Evolutionary conservation across 2,113 vertebrate genomes (phyloP), one percentile per base, ranked within the genome.

Genomic region (Neoarius graeffei): DNA sequence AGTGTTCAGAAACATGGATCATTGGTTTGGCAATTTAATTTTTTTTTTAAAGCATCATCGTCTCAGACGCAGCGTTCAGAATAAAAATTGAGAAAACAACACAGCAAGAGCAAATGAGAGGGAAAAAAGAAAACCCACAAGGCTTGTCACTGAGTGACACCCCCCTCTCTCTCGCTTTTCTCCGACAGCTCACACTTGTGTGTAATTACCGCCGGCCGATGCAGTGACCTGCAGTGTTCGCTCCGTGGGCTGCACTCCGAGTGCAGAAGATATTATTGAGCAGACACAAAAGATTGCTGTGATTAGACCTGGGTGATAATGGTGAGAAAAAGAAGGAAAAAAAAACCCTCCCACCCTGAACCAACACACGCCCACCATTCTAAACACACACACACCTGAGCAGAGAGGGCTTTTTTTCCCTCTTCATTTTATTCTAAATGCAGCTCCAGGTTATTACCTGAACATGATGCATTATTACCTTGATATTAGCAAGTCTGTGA

Each of bases 261-360:
- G 35, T 9, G 74, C 81, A 35, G 84, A 66, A 80, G 76, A 86
- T 81, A 66, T 86, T 67, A 85, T 50, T 69, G 66, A 84, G 85
- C 35, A 66, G 85, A 81, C 54, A 82, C 80, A 85, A 87, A 90
- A 87, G 76, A 74, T 64, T 85, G 56, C 87, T 52, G 67, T 52
- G 66, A 90, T 84, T 86, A 90, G 81, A 85, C 83, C 80, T 56
- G 69, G 50, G 48, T 76, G 87, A 83, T 86, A 88, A 90, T 76
- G 25, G 52, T 74, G 52, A 80, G 76, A 50, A 23, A 14, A 56
- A n/a, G n/a, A 50, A 25, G n/a, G n/a, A 90, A 76, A 52, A 81
- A 59, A 87, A 25, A 67, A 85, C 15, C 52, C 54, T 86, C 80
- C 74, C 85, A 57, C 69, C 54, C 79, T 52, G 60, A 87, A 87